A percentile compares a stretch with the other conserved stretches of the same genome.
Evolutionary conservation across 2,113 vertebrate species (phyloP).

Genomic region (Lagopus leucura): DNA sequence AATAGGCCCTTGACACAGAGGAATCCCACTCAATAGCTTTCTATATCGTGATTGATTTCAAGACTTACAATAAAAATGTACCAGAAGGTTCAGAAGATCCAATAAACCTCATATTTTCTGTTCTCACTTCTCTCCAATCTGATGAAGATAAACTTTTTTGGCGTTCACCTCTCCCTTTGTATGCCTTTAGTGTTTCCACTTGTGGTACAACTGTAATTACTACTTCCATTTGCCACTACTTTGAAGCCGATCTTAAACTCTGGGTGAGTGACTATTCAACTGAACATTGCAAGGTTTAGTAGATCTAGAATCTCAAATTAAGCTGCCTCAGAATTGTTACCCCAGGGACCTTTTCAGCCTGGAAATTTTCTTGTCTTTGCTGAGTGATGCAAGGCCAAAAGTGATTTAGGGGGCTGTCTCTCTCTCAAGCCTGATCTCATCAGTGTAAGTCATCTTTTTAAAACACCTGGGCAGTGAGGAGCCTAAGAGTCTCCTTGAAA

Average conservation of each 20-base stretch:
- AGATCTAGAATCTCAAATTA: constrained; percentile 19
- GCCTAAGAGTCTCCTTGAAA: not conserved
- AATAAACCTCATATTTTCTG: not conserved
- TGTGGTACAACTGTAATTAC: not conserved
- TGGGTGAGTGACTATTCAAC: not conserved
- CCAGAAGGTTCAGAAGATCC: not conserved
- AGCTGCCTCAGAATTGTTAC: not conserved
- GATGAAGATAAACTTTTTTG: not conserved
- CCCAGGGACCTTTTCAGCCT: not conserved
- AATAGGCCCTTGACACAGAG: constrained; percentile 32
- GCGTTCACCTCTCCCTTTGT: not conserved
- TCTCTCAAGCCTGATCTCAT: not conserved
- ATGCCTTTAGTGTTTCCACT: not conserved
- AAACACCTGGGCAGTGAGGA: not conserved
- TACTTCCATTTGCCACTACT: not conserved
- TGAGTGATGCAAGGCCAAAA: not conserved
- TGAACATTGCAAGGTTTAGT: not conserved
- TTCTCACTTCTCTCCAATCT: not conserved
- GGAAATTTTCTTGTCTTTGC: not conserved
- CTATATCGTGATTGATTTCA: not conserved
- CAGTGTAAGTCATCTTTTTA: not conserved
- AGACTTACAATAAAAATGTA: not conserved
- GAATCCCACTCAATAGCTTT: not conserved
- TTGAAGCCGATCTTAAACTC: not conserved
- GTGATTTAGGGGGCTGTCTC: not conserved